Evolutionary conservation across 2,797 vertebrate genomes (phyloP).

Genomic region (Ptychobarbus kaznakovi): DNA sequence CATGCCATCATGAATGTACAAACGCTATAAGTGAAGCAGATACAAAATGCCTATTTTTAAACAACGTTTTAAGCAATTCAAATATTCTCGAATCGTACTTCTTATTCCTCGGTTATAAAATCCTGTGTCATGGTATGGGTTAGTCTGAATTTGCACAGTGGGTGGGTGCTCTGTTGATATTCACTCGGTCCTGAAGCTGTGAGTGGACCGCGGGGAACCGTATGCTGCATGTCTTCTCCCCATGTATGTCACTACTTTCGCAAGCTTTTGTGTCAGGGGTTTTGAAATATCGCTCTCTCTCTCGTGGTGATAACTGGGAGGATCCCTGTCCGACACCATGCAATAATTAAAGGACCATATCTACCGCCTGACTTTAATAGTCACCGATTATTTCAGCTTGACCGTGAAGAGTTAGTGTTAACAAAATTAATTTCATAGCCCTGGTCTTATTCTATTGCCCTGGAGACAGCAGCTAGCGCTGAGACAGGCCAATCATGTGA

Average conservation of each 20-base stretch:
- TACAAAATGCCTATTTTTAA: background rate
- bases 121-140: background rate
- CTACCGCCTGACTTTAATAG: slow-evolving; percentile 71
- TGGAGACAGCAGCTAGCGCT: slow-evolving; percentile 79
- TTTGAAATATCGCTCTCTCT: slow-evolving; percentile 84
- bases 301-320: slow-evolving; percentile 82
- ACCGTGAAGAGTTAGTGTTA: slow-evolving; percentile 80
- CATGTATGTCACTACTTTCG: slow-evolving; percentile 88
- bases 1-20: background rate
- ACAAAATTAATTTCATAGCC: slow-evolving; percentile 88
- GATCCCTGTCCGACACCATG: slow-evolving; percentile 85
- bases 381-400: slow-evolving; percentile 80
- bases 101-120: background rate
- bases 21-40: background rate
- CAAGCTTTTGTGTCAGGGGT: slow-evolving; percentile 82
- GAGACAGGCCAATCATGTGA: slow-evolving; percentile 71
- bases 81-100: background rate
- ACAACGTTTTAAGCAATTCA: background rate
- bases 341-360: slow-evolving; percentile 87
- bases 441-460: slow-evolving; percentile 84
- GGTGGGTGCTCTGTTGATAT: slow-evolving; percentile 31
- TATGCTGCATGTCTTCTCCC: slow-evolving; percentile 78
- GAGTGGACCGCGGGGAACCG: slow-evolving; percentile 63
- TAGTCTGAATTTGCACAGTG: slow-evolving; percentile 2
- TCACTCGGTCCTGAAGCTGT: slow-evolving; percentile 19